These are phyloP conservation scores for Artibeus lituratus DNA, from an alignment of 2,797 vertebrate genomes.

Conservation along the genomic window DNA sequence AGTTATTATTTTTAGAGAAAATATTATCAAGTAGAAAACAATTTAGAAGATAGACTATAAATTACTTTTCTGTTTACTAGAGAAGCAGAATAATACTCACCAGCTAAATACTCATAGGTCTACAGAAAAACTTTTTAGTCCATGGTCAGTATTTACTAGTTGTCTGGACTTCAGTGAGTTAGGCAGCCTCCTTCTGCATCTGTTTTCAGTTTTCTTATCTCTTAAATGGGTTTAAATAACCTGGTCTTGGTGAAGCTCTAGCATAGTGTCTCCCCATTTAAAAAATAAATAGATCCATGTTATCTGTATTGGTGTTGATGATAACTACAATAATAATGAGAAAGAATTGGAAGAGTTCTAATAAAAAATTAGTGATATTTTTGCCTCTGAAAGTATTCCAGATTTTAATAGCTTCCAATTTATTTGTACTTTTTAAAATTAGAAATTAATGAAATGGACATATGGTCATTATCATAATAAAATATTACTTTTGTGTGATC, in stretches of 20 bases:
- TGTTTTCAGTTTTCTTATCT: neutral
- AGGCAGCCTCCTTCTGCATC: neutral
- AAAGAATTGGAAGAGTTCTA: neutral
- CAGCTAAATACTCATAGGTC: neutral
- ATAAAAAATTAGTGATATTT: neutral
- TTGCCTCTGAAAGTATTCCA: neutral
- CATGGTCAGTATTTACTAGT: neutral
- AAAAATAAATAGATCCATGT: neutral
- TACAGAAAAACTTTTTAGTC: neutral
- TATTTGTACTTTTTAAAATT: neutral
- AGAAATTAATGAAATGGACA: neutral
- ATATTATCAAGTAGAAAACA: neutral
- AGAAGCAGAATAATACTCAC: neutral
- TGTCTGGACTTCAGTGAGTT: neutral
- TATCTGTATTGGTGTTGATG: neutral
- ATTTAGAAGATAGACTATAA: neutral
- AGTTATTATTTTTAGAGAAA: neutral
- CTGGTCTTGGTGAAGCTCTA: neutral
- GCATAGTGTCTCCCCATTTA: neutral
- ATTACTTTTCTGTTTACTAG: neutral
- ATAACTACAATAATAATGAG: neutral
- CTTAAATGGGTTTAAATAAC: neutral
- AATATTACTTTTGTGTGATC: neutral
- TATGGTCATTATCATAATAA: neutral
- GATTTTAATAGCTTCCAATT: neutral